Evolutionary conservation across 2,797 vertebrate species (phyloP), one percentile per base, ranked within the genome.

Genomic region (Parotocinclus haroldoi): DNA sequence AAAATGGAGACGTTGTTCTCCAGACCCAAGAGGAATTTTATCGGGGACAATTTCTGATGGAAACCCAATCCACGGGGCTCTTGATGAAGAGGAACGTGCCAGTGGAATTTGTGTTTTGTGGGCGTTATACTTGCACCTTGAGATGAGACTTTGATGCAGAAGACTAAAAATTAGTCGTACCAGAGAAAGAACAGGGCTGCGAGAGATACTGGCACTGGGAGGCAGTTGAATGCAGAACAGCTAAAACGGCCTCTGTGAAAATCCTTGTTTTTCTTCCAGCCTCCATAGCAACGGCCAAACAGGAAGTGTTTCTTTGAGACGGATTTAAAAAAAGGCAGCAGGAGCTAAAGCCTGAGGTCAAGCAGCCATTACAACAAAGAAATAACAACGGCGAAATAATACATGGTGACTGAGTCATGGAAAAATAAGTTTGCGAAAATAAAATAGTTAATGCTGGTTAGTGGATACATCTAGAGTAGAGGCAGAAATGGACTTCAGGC

Each of bases 241-340:
- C 62, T 73, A 10, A 72, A 81, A 81, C 76, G 79, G 77, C 70
- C 77, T 65, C 72, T 72, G 68, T 65, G 74, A 79, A 70, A 78
- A 63, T 58, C 70, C 76, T 63, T 77, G 75, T 84, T 88, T 86
- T 89, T 82, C 45, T 56, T 52, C 38, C 44, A 50, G 82, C 87
- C 65, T 70, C 84, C 69, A 82, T 76, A 61, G 88, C 65, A 80
- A 89, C 76, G 13, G 78, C 69, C 82, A 86, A 90, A 91, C 89
- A 89, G 87, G 85, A 88, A 77, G 83, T 61, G 73, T 79, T 68
- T 49, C 10, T 71, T 58, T 11, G 53, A 64, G 51, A 64, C 51
- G 1, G 18, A 16, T 37, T 27, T 2, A 27, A 27, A 27, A 52
- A 60, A 55, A 36, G 27, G 0, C 40, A 45, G 53, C 63, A 56